Evolutionary conservation across 2,797 vertebrate genomes (phyloP).

Genomic region (Cynopterus sphinx): DNA sequence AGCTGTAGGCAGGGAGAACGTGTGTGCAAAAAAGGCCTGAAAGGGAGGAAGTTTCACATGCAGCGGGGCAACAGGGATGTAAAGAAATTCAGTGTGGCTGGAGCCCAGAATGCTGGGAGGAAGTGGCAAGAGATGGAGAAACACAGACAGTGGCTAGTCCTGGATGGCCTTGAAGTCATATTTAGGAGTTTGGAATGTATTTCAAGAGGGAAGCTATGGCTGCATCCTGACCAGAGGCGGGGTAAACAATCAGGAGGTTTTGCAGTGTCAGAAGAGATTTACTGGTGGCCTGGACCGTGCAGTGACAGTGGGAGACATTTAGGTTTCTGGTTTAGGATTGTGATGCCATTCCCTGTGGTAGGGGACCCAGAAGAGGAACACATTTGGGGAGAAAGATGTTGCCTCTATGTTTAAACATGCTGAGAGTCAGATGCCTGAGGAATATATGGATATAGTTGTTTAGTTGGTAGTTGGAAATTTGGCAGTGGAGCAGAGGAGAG

Average conservation of each 20-base stretch:
- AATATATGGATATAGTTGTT: neutral
- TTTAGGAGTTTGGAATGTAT: neutral
- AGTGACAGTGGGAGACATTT: accelerated
- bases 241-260: neutral
- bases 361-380: neutral
- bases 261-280: neutral
- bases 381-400: neutral
- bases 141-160: neutral
- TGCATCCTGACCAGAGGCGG: neutral
- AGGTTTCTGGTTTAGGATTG: neutral
- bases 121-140: neutral
- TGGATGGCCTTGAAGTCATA: neutral
- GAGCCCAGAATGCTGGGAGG: neutral
- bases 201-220: neutral
- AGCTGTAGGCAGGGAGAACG: neutral
- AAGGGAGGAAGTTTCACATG: neutral
- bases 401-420: neutral
- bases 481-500: neutral
- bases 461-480: neutral
- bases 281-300: neutral
- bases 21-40: neutral
- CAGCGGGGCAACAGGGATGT: neutral
- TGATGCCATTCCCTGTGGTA: neutral
- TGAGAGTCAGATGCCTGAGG: neutral
- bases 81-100: neutral